These are phyloP conservation scores for Zosterops japonicus DNA, from an alignment of 2,113 vertebrate species.

Conservation along the genomic window DNA sequence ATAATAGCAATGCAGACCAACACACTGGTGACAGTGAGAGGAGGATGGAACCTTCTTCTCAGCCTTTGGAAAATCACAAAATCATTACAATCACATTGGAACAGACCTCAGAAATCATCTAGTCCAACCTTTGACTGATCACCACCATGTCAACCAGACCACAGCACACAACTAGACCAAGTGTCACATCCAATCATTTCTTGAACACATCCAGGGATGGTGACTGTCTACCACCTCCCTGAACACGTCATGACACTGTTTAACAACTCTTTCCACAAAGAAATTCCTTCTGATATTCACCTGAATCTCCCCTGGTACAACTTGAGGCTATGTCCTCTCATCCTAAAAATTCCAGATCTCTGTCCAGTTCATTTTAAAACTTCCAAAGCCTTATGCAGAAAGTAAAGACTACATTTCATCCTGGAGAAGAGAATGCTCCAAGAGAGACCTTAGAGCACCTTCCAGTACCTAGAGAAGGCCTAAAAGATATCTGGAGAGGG, in stretches of 20 bases:
- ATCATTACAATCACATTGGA: not conserved
- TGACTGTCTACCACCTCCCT: not conserved
- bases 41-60: not conserved
- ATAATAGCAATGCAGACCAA: not conserved
- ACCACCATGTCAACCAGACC: not conserved
- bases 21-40: not conserved
- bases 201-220: not conserved
- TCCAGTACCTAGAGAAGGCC: not conserved
- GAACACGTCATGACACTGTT: not conserved
- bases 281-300: not conserved
- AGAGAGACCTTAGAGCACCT: not conserved
- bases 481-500: not conserved
- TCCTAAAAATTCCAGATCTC: not conserved
- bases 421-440: not conserved
- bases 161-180: not conserved
- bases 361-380: not conserved
- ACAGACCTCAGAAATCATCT: not conserved
- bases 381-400: not conserved
- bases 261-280: not conserved
- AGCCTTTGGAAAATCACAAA: not conserved
- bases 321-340: not conserved
- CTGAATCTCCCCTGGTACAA: not conserved
- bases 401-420: not conserved
- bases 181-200: not conserved
- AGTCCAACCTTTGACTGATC: not conserved